phyloP scores from a whole-genome alignment of 2,113 vertebrate species.

The Labeo catla region DNA sequence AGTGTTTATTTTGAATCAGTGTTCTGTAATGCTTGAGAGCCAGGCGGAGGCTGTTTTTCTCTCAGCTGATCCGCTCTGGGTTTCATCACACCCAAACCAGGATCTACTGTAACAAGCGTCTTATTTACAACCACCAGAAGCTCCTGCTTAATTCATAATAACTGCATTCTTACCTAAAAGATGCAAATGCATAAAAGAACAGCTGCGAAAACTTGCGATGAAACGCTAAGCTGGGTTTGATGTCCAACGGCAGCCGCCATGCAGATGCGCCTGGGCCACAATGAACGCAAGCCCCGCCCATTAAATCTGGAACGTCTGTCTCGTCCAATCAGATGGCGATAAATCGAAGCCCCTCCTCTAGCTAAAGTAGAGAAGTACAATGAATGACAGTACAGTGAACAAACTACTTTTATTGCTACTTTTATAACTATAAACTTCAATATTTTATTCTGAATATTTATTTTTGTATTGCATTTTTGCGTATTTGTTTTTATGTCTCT shows the following conservation, averaged over 20 bases:
- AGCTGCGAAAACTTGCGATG: not conserved
- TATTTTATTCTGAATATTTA: not conserved
- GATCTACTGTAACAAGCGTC: not conserved
- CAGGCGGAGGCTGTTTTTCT: conserved; percentile 47
- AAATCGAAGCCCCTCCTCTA: conserved; percentile 12
- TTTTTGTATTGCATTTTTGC: not conserved
- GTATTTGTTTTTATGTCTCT: not conserved
- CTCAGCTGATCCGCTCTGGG: conserved; percentile 73
- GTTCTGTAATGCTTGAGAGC: not conserved
- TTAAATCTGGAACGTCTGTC: conserved; percentile 7
- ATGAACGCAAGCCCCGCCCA: conserved; percentile 57
- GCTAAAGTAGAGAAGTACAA: not conserved
- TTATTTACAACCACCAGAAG: conserved; percentile 23
- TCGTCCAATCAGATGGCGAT: conserved; percentile 43
- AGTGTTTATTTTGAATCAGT: not conserved
- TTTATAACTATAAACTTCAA: no score
- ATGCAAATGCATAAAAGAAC: not conserved
- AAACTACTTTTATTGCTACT: not conserved
- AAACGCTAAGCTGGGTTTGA: not conserved
- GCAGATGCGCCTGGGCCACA: conserved; percentile 68
- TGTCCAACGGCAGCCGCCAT: conserved; percentile 30
- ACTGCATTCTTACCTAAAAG: conserved; percentile 35
- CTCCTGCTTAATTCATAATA: not conserved
- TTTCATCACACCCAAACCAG: conserved; percentile 76
- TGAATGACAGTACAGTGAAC: not conserved